Evolutionary conservation across 2,888 invertebrate species (phyloP), one percentile per base, ranked within the genome.

Genomic region (Thymelicus lineola): DNA sequence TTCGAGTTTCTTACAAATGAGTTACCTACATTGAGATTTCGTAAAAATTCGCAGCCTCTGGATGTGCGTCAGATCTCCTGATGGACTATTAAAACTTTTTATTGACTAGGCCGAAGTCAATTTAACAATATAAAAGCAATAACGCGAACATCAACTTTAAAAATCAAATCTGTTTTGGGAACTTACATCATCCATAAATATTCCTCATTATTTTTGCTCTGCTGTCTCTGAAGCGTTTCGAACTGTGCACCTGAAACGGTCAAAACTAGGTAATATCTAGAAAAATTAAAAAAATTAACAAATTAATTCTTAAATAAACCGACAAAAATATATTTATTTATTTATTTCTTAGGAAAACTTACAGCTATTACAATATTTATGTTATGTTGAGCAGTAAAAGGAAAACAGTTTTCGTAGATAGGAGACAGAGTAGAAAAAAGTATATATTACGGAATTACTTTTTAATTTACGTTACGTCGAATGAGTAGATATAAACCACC

Each of bases 151-250:
- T 10, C 38, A 10, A 68, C 6, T 57, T 57, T 57, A 36, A 62
- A 36, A 68, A 53, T 57, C 35, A 45, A 69, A 48, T 63, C 28
- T 28, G 15, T 28, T 62, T 55, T 53, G 36, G 42, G 15, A 74
- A 84, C 93, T 92, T 80, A 93, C 93, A 93, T 89, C 90, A 93
- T 93, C 89, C 91, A 93, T 72, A 93, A 81, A 74, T 92, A 92
- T 72, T 93, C 93, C 63, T 93, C 93, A 74, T 90, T 83, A 72
- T 70, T 87, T 77, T 91, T 93, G 82, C 86, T 91, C 14, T 86
- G 78, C 75, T 84, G 86, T 72, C 86, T 84, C 75, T 87, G 89
- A 20, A 87, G 76, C 20, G 80, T 74, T 35, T 82, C 83, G 65
- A 79, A 83, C 70, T 87, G 86, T 46, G 86, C 72, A 76, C 84